Conservation (phyloP, 2,888 invertebrate genomes). For the Schizaphis graminum region DNA sequence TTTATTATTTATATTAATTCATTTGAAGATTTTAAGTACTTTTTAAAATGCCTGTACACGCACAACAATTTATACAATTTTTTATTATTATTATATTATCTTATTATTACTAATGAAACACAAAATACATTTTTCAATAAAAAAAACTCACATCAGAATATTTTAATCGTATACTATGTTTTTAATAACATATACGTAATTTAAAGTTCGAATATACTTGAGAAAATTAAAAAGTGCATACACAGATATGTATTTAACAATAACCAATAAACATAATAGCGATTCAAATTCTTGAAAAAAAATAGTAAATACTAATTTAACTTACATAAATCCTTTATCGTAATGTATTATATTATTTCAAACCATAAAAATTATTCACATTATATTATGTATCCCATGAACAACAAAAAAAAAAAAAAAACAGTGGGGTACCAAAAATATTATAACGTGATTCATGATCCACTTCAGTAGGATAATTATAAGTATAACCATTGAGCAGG, state of each 20-base stretch:
- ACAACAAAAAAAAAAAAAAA: not conserved
- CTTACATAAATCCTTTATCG: not conserved
- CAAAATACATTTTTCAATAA: not conserved
- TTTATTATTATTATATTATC: not conserved
- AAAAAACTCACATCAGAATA: not conserved
- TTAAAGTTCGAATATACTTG: not conserved
- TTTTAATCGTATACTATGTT: not conserved
- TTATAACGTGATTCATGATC: not conserved
- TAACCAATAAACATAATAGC: not conserved
- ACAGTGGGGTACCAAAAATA: not conserved
- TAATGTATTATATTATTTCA: not conserved
- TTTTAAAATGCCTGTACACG: not conserved
- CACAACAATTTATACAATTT: not conserved
- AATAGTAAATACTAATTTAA: not conserved
- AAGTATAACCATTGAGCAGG: not conserved
- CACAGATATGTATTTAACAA: not conserved
- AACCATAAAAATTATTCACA: not conserved
- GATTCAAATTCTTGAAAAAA: not conserved
- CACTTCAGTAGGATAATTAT: not conserved
- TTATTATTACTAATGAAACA: not conserved
- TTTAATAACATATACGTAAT: not conserved
- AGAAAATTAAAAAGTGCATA: not conserved
- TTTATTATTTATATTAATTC: not conserved
- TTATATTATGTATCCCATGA: not conserved
- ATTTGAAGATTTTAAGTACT: not conserved